Base-by-base conservation (phyloP, 2,113 vertebrate species). In the Dromas ardeola region DNA sequence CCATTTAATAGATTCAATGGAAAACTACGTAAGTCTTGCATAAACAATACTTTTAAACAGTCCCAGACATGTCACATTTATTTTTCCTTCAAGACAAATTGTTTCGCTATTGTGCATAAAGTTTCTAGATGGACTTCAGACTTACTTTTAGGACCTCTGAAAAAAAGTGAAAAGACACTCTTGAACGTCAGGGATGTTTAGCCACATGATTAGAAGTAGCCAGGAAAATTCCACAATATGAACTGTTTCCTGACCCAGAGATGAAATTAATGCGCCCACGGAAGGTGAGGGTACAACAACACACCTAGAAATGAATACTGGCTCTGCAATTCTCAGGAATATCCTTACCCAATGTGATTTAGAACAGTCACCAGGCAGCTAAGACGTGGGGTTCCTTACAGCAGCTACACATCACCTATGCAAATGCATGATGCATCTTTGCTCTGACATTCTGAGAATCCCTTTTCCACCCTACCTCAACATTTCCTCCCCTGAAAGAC, bases 21-120 rank as follows among this genome's bases (percentile, higher is more conserved):
- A 96, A 94, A 79, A 69, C 20, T 85, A 84, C 17, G 3, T 40
- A 47, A 18, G 69, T 72, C 81, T 93, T 94, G 58, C 38, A 86
- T 32, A 94, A 95, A 87, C 65, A 86, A 78, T 61, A 47, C 65
- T 92, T 94, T 86, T 30, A 82, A 95, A 81, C 50, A 91, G 69
- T 89, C 88, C 62, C 26, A 49, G 67, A 45, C 53, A 30, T 6
- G 3, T 38, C 79, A 49, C 49, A 69, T 81, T 86, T 67, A 13
- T 77, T 97, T 81, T 58, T 36, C 16, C 42, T 25, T 96, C 70
- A 74, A 83, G 78, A 93, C 12, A 93, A 52, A 72, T 53, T 62
- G 6, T 62, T 85, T 26, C 29, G 56, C 13, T 20, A 10, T 38
- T 59, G 85, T 36, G 82, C 67, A 74, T 38, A 34, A 42, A 71